These are phyloP conservation scores for Myzus persicae DNA, from an alignment of 1,140 invertebrate genomes.

Conservation along the genomic window DNA sequence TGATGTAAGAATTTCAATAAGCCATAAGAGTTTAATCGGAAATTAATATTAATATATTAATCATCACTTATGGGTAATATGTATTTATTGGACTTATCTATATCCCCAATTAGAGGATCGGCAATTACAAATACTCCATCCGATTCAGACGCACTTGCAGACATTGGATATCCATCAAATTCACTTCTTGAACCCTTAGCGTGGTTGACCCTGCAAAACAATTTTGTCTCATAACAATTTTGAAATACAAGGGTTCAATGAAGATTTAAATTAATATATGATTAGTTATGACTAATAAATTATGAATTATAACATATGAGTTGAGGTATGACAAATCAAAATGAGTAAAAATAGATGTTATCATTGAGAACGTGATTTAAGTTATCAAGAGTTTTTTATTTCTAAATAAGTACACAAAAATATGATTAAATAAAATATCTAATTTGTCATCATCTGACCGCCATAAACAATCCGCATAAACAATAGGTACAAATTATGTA, in stretches of 20 bases:
- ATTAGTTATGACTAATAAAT: not conserved
- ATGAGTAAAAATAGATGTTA: not conserved
- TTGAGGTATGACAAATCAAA: not conserved
- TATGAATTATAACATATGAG: too few species aligned
- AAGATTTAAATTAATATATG: not conserved
- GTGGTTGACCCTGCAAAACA: constrained; percentile 6
- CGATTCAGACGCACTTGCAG: constrained; percentile 24
- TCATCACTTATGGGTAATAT: constrained; percentile 14
- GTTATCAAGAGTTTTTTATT: not conserved
- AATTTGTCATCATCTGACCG: not conserved
- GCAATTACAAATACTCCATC: constrained; percentile 38
- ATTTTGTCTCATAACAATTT: not conserved
- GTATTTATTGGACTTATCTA: constrained; percentile 50
- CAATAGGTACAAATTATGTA: not conserved
- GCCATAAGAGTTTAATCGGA: not conserved
- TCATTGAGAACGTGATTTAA: not conserved
- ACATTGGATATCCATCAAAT: not conserved
- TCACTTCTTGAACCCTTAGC: not conserved
- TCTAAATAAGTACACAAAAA: not conserved
- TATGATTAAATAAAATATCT: not conserved
- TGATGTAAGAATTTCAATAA: not conserved
- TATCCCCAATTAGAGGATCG: constrained; percentile 25
- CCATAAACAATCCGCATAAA: not conserved
- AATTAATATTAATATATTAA: not conserved
- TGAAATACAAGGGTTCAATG: not conserved